A percentile compares a stretch with the other conserved stretches of the same genome.
These are phyloP conservation scores for Furnarius figulus DNA, from an alignment of 2,113 vertebrate genomes.

Conservation along the genomic window DNA sequence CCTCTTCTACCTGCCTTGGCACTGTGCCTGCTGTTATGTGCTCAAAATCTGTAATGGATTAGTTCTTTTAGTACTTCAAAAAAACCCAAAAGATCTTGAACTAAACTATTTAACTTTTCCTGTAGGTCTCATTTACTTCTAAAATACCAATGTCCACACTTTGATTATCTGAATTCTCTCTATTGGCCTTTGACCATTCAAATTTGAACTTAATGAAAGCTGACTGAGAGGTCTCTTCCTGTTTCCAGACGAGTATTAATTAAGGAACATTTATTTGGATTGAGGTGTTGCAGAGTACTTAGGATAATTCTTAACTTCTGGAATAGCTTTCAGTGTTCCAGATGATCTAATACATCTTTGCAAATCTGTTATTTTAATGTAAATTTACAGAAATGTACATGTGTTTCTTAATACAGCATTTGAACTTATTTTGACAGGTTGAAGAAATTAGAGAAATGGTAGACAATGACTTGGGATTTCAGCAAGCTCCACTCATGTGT, in stretches of 20 bases:
- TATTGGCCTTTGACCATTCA: neutral
- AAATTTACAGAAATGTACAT: neutral
- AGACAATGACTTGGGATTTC: constrained; percentile 97
- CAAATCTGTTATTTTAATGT: neutral
- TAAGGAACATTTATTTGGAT: neutral
- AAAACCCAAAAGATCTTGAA: neutral
- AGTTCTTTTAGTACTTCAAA: neutral
- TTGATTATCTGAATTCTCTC: neutral
- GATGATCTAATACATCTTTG: neutral
- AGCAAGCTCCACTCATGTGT: constrained; percentile 92
- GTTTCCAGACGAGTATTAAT: rapidly evolving
- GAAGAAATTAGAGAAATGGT: constrained; percentile 99
- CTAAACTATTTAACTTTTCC: neutral
- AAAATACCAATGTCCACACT: neutral
- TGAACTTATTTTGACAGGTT: constrained; percentile 80
- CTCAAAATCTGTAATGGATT: neutral
- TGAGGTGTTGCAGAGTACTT: neutral
- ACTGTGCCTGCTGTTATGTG: neutral
- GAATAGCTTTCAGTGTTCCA: neutral
- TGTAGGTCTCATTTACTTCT: neutral
- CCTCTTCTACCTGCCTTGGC: neutral
- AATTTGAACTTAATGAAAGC: neutral
- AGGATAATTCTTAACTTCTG: neutral
- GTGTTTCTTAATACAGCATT: neutral
- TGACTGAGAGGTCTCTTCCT: neutral